phyloP scores from a whole-genome alignment of 2,888 invertebrate genomes.

The Drosophila neonasuta region DNA sequence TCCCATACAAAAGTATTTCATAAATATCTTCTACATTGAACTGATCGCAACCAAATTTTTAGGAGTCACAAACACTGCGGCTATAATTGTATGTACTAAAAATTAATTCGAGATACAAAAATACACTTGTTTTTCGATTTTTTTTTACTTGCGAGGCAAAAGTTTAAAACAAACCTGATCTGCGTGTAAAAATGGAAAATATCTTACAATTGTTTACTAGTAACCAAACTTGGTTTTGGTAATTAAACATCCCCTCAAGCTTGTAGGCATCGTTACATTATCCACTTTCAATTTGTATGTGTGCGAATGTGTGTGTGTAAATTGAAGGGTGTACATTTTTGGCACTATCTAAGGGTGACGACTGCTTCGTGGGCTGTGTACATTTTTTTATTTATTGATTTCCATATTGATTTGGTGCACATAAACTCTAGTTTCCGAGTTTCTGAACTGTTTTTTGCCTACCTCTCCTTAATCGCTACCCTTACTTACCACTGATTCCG shows the following conservation, averaged over 20 bases:
- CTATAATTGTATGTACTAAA: too few relatives aligned
- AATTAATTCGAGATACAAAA: too few relatives aligned
- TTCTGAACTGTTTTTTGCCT: conserved; percentile 5
- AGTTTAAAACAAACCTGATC: too few relatives aligned
- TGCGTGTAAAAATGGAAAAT: neutral
- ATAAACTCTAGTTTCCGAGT: conserved; percentile 42
- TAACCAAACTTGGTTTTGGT: neutral
- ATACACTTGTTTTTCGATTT: too few relatives aligned
- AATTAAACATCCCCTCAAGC: conserved; percentile 1
- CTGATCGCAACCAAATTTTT: too few relatives aligned
- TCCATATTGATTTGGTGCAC: conserved; percentile 75
- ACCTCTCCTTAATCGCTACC: neutral
- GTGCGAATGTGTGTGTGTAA: conserved; percentile 1
- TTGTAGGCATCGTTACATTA: neutral
- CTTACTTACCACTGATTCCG: conserved; percentile 33
- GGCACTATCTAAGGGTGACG: conserved; percentile 47
- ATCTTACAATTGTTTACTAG: neutral
- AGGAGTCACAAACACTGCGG: too few relatives aligned
- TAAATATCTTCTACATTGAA: too few relatives aligned
- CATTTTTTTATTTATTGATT: conserved; percentile 70
- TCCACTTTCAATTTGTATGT: neutral
- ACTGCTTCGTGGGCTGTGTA: conserved; percentile 35
- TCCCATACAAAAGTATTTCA: too few relatives aligned
- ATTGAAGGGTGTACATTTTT: conserved; percentile 37
- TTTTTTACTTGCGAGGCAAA: too few relatives aligned